These are phyloP conservation scores for Plagiodera versicolora DNA, from an alignment of 2,888 invertebrate genomes.

Conservation along the genomic window DNA sequence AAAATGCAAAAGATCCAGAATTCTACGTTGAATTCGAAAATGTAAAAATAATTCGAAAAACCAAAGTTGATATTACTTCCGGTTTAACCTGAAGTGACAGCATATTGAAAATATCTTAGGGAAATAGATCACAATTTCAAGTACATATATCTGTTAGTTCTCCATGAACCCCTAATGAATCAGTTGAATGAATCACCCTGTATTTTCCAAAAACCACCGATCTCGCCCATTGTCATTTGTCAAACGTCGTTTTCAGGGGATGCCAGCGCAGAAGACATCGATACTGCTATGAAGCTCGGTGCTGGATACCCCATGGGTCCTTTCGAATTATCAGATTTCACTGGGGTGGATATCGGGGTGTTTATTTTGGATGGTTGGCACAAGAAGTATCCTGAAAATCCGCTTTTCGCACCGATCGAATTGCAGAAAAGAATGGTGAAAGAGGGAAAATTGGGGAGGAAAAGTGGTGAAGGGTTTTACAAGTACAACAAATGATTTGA, in stretches of 20 bases:
- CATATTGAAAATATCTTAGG: no score
- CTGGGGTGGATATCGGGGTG: constrained; percentile 78
- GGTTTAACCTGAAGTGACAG: no score
- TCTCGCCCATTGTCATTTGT: no score
- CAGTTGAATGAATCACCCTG: no score
- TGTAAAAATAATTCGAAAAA: no score
- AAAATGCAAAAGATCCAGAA: no score
- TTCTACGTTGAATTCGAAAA: no score
- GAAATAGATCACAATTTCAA: no score
- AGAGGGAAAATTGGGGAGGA: constrained; percentile 79
- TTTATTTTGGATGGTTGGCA: constrained; percentile 82
- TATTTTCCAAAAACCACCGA: no score
- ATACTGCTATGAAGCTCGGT: constrained; percentile 87
- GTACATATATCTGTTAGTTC: no score
- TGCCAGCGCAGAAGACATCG: constrained; percentile 76
- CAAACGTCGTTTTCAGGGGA: constrained; percentile 64
- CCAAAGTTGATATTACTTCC: no score
- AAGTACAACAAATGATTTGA: constrained; percentile 62
- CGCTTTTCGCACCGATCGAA: constrained; percentile 65
- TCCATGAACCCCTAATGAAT: no score
- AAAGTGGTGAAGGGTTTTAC: constrained; percentile 85
- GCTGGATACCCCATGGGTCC: constrained; percentile 92
- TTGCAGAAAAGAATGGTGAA: constrained; percentile 69
- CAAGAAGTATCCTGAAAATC: constrained; percentile 69
- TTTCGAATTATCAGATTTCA: constrained; percentile 80